A percentile compares a stretch with the other conserved stretches of the same genome.
Conservation (phyloP, 2,113 vertebrate genomes). For the Saguinus imperator region DNA sequence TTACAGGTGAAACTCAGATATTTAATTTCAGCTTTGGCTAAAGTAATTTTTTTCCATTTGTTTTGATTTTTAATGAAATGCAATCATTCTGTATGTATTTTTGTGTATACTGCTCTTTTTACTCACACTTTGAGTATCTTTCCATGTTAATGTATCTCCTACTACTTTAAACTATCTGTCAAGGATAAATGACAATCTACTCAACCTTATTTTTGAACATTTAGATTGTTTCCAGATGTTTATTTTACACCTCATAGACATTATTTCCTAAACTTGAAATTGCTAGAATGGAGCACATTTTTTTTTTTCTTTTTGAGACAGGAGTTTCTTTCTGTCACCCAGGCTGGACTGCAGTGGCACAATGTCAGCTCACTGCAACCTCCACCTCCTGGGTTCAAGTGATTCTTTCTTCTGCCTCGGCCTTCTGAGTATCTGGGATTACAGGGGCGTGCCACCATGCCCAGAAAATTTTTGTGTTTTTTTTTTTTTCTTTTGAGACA, state of each 20-base stretch:
- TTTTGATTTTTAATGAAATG: slow-evolving; percentile 47
- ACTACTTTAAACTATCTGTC: background rate
- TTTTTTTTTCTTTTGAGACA: too few species aligned
- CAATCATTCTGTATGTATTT: background rate
- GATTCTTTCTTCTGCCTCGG: too few species aligned
- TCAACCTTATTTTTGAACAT: slow-evolving; percentile 13
- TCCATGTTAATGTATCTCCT: background rate
- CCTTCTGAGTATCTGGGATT: too few species aligned
- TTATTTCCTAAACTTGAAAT: background rate
- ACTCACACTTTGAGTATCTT: background rate
- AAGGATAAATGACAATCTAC: background rate
- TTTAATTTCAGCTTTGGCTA: slow-evolving; percentile 5
- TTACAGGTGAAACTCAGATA: slow-evolving; percentile 22
- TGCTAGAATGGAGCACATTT: background rate
- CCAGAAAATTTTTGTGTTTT: too few species aligned
- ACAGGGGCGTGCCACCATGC: too few species aligned
- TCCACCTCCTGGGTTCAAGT: too few species aligned
- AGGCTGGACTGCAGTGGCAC: too few species aligned
- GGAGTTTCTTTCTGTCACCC: too few species aligned
- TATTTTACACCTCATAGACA: background rate
- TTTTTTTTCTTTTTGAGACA: background rate
- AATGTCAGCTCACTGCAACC: too few species aligned
- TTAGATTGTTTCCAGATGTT: background rate
- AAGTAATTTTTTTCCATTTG: background rate
- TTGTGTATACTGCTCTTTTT: background rate